Evolutionary conservation across 2,113 vertebrate species (phyloP).

Genomic region (Pao palembangensis): DNA sequence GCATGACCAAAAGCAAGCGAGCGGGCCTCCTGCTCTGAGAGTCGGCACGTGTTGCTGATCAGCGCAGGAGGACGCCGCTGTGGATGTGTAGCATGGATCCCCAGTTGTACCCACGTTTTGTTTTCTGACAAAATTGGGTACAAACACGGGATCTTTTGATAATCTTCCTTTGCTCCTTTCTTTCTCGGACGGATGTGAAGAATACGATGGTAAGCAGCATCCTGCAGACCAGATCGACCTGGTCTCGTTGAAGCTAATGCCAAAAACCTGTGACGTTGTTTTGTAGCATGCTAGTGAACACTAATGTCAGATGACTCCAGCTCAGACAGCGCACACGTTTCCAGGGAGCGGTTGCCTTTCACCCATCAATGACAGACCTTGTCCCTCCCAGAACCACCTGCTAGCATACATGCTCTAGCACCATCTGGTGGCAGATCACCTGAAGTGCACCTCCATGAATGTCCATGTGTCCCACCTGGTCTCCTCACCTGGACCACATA

Average conservation of each 20-base stretch:
- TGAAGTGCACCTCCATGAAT: conserved; percentile 20
- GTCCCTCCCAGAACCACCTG: conserved; percentile 38
- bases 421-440: conserved; percentile 35
- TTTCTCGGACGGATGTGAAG: conserved; percentile 73
- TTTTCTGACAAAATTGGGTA: conserved; percentile 56
- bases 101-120: conserved; percentile 61
- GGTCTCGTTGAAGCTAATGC: conserved; percentile 63
- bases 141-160: conserved; percentile 62
- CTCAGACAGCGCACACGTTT: not conserved
- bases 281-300: conserved; percentile 55
- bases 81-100: conserved; percentile 65
- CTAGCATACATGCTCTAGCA: conserved; percentile 46
- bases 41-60: conserved; percentile 6
- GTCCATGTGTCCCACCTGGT: conserved; percentile 25
- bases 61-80: conserved; percentile 46
- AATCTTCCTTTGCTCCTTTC: conserved; percentile 70
- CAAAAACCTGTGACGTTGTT: conserved; percentile 38
- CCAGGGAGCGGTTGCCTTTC: not conserved
- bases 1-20: conserved; percentile 48
- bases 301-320: conserved; percentile 33
- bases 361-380: conserved; percentile 6
- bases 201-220: conserved; percentile 83
- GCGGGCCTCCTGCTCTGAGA: conserved; percentile 46
- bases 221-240: conserved; percentile 32
- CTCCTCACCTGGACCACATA: not conserved